phyloP scores from a whole-genome alignment of 2,888 invertebrate species.

The Nomada goodeniana region DNA sequence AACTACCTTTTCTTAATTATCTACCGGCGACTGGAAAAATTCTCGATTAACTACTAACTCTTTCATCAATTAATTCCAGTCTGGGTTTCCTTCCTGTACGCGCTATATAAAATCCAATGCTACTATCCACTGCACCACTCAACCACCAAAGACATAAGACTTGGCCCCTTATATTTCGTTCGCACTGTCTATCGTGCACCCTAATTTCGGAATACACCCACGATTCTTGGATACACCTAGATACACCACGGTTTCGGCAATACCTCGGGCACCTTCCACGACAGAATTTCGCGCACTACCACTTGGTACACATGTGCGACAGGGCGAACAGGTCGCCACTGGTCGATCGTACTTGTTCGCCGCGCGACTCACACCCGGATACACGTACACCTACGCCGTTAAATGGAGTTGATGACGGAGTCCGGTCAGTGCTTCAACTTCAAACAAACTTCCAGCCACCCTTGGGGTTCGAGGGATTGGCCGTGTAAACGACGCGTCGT shows the following conservation, averaged over 20 bases:
- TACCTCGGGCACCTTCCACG: not conserved
- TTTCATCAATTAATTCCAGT: too few species aligned
- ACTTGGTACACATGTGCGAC: conserved; percentile 28
- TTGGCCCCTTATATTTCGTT: too few species aligned
- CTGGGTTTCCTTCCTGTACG: too few species aligned
- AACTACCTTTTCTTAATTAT: too few species aligned
- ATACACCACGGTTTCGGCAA: not conserved
- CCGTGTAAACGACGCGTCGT: conserved; percentile 75
- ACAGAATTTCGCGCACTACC: conserved; percentile 5
- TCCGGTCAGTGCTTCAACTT: conserved; percentile 67
- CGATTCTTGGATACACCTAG: too few species aligned
- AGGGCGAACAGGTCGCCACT: conserved; percentile 8
- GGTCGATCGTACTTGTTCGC: conserved; percentile 48
- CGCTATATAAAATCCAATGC: too few species aligned
- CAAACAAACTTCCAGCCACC: conserved; percentile 72
- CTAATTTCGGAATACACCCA: too few species aligned
- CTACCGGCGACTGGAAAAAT: too few species aligned
- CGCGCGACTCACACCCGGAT: conserved; percentile 11
- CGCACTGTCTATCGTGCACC: too few species aligned
- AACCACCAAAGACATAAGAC: too few species aligned
- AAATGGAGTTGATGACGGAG: conserved; percentile 65
- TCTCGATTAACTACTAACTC: too few species aligned
- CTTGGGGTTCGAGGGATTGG: conserved; percentile 70
- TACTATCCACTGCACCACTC: too few species aligned
- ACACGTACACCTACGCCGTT: conserved; percentile 21